Conservation (phyloP, 2,888 invertebrate species). For the Euspilapteryx auroguttella region DNA sequence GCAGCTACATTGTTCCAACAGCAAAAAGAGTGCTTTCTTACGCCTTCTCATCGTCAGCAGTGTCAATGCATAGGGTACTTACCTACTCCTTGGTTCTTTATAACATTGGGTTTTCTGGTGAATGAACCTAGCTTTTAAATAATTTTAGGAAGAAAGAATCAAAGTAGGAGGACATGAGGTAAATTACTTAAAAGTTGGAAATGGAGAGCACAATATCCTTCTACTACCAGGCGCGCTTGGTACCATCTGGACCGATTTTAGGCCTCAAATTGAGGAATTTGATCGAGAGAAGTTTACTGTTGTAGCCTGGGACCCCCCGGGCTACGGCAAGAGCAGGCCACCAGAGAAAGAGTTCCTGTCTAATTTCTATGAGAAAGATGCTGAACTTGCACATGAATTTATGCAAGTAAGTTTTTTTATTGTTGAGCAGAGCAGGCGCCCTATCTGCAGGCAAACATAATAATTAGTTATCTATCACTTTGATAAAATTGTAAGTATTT, state of each 20-base stretch:
- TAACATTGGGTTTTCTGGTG: background rate
- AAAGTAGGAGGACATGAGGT: conserved; percentile 60
- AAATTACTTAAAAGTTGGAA: conserved; percentile 63
- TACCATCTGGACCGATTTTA: conserved; percentile 81
- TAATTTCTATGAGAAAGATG: conserved; percentile 77
- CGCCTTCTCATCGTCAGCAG: too few species aligned
- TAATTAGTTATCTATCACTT: conserved; percentile 6
- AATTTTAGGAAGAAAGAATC: conserved; percentile 64
- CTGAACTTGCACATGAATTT: conserved; percentile 67
- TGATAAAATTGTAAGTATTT: too few species aligned
- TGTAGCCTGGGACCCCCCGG: conserved; percentile 83
- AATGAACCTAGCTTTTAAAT: background rate
- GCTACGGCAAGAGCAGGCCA: conserved; percentile 83
- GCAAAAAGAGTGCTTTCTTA: too few species aligned
- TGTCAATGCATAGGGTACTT: too few species aligned
- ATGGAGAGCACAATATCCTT: conserved; percentile 63
- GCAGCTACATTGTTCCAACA: too few species aligned
- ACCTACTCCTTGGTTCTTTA: background rate
- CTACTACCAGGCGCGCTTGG: conserved; percentile 83
- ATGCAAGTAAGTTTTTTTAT: conserved; percentile 61
- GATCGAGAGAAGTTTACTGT: conserved; percentile 64
- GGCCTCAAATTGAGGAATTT: conserved; percentile 72
- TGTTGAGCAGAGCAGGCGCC: too few species aligned
- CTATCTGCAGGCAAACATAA: background rate
- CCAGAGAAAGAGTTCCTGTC: conserved; percentile 70